Conservation (phyloP, 2,888 invertebrate genomes). For the Brachyptera risi region DNA sequence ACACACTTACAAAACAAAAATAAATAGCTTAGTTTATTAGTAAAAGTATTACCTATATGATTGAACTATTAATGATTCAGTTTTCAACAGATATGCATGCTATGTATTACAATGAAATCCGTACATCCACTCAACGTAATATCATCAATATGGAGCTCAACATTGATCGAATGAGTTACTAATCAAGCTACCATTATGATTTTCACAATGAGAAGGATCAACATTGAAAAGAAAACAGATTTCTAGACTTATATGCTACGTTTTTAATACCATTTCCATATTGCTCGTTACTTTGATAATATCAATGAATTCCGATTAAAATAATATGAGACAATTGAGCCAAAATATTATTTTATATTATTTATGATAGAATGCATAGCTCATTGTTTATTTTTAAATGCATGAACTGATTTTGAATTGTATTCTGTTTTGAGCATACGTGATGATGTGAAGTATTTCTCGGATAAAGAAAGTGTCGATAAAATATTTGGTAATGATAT, state of each 20-base stretch:
- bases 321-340: neutral
- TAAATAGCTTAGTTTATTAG: slow-evolving; percentile 17
- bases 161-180: neutral
- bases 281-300: too few relatives aligned
- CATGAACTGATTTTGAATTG: slow-evolving; percentile 8
- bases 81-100: slow-evolving; percentile 16
- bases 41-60: slow-evolving; percentile 9
- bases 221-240: too few relatives aligned
- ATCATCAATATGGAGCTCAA: neutral
- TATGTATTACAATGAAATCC: slow-evolving; percentile 10
- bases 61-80: too few relatives aligned
- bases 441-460: neutral
- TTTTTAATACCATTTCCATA: neutral
- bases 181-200: too few relatives aligned
- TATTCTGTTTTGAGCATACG: slow-evolving; percentile 3
- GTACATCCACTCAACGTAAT: neutral
- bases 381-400: neutral
- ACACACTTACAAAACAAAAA: too few relatives aligned
- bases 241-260: too few relatives aligned
- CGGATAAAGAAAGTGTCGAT: slow-evolving; percentile 7
- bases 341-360: neutral
- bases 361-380: neutral
- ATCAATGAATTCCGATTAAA: neutral
- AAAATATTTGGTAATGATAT: slow-evolving; percentile 19
- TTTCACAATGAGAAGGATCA: too few relatives aligned